A percentile compares a stretch with the other conserved stretches of the same genome.
Evolutionary conservation across 2,888 invertebrate genomes (phyloP).

Genomic region (Chrysolina oricalcia): DNA sequence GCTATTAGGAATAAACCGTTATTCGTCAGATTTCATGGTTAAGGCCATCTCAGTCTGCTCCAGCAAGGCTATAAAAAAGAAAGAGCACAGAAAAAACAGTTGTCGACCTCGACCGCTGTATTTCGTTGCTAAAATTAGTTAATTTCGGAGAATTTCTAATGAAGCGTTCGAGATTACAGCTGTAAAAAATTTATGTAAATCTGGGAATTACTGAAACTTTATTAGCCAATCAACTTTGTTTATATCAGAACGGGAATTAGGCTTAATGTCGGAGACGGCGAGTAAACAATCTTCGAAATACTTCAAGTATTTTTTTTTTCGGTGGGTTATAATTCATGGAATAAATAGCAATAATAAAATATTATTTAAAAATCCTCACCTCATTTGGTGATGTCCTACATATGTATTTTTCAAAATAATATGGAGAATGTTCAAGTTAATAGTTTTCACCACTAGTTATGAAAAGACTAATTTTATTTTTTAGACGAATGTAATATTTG

Average conservation of each 20-base stretch:
- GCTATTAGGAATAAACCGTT: background rate
- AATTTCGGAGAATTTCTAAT: constrained; percentile 1
- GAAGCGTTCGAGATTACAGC: background rate
- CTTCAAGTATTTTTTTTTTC: too few relatives aligned
- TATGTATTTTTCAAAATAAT: too few relatives aligned
- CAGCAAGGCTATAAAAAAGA: background rate
- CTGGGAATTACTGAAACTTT: background rate
- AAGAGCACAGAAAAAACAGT: background rate
- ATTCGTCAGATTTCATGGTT: background rate
- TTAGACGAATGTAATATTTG: too few relatives aligned
- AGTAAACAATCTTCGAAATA: background rate
- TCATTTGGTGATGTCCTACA: too few relatives aligned
- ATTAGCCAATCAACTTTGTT: constrained; percentile 13
- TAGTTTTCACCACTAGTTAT: too few relatives aligned
- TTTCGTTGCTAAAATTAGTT: background rate
- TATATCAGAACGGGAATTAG: background rate
- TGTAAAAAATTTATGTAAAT: background rate
- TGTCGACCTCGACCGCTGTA: background rate
- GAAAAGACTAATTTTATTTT: too few relatives aligned
- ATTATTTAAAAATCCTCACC: too few relatives aligned
- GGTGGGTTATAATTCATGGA: too few relatives aligned
- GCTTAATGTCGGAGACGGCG: background rate
- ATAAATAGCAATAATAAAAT: too few relatives aligned
- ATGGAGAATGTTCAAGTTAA: too few relatives aligned
- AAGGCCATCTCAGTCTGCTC: background rate